A percentile compares a stretch with the other conserved stretches of the same genome.
phyloP scores from a whole-genome alignment of 2,888 invertebrate genomes.

The Lapara coniferarum region DNA sequence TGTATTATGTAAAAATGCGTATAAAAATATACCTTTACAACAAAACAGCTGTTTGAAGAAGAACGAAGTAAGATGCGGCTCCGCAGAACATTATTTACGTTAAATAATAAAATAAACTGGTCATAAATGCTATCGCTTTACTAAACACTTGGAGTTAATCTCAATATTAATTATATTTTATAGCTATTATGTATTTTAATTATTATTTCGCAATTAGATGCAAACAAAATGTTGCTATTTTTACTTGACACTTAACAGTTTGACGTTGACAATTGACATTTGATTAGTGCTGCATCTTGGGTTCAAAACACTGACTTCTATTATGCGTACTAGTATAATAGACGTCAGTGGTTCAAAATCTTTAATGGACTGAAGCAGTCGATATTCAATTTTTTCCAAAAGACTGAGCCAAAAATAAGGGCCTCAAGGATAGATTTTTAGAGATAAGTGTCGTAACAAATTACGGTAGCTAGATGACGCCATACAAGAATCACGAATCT shows the following conservation, averaged over 20 bases:
- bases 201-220: neutral
- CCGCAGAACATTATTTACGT: slow-evolving; percentile 60
- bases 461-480: no score
- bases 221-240: neutral
- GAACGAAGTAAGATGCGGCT: slow-evolving; percentile 41
- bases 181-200: neutral
- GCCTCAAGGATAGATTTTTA: no score
- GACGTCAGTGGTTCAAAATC: no score
- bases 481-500: no score
- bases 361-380: no score
- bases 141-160: neutral
- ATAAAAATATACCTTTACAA: slow-evolving; percentile 65
- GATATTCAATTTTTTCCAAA: no score
- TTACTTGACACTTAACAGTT: neutral
- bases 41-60: slow-evolving; percentile 66
- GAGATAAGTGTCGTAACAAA: no score
- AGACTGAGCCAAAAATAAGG: no score
- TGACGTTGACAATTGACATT: neutral
- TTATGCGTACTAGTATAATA: no score
- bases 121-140: slow-evolving; percentile 30
- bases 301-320: no score
- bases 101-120: slow-evolving; percentile 29
- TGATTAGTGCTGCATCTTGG: no score
- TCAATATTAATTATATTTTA: neutral
- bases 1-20: neutral